These are phyloP conservation scores for Bos javanicus DNA, from an alignment of 2,113 vertebrate species.

Conservation along the genomic window DNA sequence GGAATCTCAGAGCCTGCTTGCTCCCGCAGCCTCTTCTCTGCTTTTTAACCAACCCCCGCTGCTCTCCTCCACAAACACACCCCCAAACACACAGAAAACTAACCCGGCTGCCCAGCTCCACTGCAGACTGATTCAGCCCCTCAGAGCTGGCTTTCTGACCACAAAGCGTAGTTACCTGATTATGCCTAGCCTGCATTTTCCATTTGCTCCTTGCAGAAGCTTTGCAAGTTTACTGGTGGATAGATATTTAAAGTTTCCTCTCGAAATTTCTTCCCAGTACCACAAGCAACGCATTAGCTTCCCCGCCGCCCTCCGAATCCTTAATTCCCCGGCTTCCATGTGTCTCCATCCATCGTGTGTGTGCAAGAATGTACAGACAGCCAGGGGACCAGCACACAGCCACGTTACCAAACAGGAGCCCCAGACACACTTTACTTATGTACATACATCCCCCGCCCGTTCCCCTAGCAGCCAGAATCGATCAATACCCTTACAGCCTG, in stretches of 20 bases:
- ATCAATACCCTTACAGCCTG: slow-evolving; percentile 67
- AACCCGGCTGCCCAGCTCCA: neutral
- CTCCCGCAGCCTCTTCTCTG: neutral
- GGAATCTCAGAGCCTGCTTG: neutral
- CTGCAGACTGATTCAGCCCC: slow-evolving; percentile 25
- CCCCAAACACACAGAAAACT: slow-evolving; percentile 38
- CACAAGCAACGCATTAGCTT: slow-evolving; percentile 23
- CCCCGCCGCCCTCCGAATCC: neutral
- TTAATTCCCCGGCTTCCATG: neutral
- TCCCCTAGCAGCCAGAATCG: slow-evolving; percentile 51
- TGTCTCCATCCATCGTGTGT: neutral
- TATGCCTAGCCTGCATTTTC: slow-evolving; percentile 10
- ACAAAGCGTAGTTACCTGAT: neutral
- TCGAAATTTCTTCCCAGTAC: slow-evolving; percentile 49
- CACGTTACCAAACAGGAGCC: neutral
- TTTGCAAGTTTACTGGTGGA: slow-evolving; percentile 59
- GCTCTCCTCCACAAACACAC: slow-evolving; percentile 14
- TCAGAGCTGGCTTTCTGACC: neutral
- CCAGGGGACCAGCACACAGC: neutral
- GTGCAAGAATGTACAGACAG: slow-evolving; percentile 45
- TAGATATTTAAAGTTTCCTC: slow-evolving; percentile 74
- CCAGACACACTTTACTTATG: slow-evolving; percentile 57
- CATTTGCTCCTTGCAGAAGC: slow-evolving; percentile 18
- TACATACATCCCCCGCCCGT: slow-evolving; percentile 13
- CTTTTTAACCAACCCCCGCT: accelerated